Percentiles rank a stretch among this genome's conserved stretches.
phyloP scores from a whole-genome alignment of 2,113 vertebrate species.

The Pteruthius melanotis region DNA sequence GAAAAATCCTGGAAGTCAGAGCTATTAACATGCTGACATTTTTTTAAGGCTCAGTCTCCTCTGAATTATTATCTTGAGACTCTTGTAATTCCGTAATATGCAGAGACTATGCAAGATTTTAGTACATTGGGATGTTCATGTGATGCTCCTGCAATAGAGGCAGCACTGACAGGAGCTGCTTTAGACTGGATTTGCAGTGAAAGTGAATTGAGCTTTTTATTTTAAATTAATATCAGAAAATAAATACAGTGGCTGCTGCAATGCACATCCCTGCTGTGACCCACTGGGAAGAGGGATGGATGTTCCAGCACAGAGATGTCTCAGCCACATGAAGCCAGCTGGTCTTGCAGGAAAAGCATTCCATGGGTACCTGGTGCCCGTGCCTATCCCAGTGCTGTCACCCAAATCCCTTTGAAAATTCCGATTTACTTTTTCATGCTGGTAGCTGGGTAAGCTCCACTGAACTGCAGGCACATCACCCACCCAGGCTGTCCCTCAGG shows the following conservation, averaged over 20 bases:
- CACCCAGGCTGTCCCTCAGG: background rate
- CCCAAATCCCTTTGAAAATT: background rate
- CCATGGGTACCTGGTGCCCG: fast-evolving
- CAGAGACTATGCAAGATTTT: background rate
- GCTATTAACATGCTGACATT: background rate
- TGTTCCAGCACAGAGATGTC: background rate
- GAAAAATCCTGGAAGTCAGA: background rate
- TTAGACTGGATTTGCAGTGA: background rate
- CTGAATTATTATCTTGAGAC: background rate
- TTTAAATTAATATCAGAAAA: background rate
- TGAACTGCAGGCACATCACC: background rate
- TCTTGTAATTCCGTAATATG: background rate
- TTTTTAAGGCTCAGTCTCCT: background rate
- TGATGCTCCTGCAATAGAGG: background rate
- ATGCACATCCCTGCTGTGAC: background rate
- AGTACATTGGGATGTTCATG: background rate
- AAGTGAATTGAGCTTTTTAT: background rate
- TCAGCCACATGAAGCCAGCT: background rate
- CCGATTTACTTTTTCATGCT: background rate
- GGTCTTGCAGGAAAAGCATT: background rate
- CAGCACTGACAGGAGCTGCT: background rate
- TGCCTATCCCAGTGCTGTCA: background rate
- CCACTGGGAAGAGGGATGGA: background rate
- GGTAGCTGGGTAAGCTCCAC: background rate
- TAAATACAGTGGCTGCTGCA: background rate